These are phyloP conservation scores for Onychomys arenicola DNA, from an alignment of 2,797 vertebrate genomes.

Conservation along the genomic window DNA sequence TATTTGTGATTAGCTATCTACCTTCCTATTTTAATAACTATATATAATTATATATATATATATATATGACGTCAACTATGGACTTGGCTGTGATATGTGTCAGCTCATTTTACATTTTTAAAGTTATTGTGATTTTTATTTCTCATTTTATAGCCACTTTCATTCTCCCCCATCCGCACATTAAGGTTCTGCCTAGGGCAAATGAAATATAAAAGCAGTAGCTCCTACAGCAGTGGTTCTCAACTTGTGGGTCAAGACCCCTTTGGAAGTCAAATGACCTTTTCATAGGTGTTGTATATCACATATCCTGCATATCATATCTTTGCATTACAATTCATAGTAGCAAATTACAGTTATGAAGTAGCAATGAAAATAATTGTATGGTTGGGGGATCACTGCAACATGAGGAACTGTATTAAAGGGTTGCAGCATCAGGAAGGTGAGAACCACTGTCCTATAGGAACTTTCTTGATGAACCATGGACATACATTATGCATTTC, in stretches of 20 bases:
- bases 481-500: rapidly evolving
- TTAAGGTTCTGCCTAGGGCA: background rate
- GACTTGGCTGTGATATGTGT: background rate
- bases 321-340: background rate
- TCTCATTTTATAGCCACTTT: background rate
- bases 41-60: background rate
- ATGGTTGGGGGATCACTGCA: too few relatives aligned
- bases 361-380: background rate
- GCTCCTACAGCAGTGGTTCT: background rate
- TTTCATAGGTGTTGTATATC: background rate
- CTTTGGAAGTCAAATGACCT: background rate
- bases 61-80: background rate
- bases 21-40: background rate
- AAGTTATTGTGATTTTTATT: background rate
- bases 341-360: background rate
- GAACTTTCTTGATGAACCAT: background rate
- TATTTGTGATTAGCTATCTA: background rate
- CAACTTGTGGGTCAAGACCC: background rate
- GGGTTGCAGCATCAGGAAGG: background rate
- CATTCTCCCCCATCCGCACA: background rate
- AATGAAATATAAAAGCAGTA: background rate
- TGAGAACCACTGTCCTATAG: background rate
- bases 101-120: background rate
- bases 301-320: too few relatives aligned
- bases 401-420: background rate